phyloP scores from a whole-genome alignment of 2,888 invertebrate species.

The Argyresthia goedartella region DNA sequence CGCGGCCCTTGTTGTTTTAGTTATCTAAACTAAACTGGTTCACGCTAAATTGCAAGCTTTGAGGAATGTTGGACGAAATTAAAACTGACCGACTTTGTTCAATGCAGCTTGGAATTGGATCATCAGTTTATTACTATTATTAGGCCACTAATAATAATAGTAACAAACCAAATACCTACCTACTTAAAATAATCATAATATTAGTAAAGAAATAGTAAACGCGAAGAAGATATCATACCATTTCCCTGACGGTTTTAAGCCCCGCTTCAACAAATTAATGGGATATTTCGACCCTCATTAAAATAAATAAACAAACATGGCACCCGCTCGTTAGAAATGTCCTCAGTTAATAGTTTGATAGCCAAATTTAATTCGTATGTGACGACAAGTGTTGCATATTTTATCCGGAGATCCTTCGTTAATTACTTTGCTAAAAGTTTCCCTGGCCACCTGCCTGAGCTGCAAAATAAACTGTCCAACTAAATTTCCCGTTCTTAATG shows the following conservation, averaged over 20 bases:
- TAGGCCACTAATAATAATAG: no score
- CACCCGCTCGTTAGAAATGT: no score
- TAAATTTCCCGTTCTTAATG: conserved; percentile 49
- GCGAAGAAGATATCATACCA: not conserved
- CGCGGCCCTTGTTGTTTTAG: not conserved
- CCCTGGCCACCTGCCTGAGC: conserved; percentile 17
- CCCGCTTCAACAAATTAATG: not conserved
- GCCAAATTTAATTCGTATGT: not conserved
- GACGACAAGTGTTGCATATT: not conserved
- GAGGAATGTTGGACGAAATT: not conserved
- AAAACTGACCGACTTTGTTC: not conserved
- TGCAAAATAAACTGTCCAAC: conserved; percentile 44
- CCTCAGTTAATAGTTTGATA: no score
- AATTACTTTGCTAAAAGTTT: conserved; percentile 2
- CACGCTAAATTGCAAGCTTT: not conserved
- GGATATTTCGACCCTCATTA: not conserved
- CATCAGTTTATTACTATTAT: not conserved
- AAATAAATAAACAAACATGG: no score
- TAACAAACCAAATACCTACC: no score
- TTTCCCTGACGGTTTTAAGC: not conserved
- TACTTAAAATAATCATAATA: no score
- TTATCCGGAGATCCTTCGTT: conserved; percentile 1
- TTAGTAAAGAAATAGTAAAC: no score
- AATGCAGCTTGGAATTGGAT: not conserved
- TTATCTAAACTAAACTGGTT: not conserved